These are phyloP conservation scores for Brachylomia viminalis DNA, from an alignment of 2,888 invertebrate genomes.

Conservation along the genomic window DNA sequence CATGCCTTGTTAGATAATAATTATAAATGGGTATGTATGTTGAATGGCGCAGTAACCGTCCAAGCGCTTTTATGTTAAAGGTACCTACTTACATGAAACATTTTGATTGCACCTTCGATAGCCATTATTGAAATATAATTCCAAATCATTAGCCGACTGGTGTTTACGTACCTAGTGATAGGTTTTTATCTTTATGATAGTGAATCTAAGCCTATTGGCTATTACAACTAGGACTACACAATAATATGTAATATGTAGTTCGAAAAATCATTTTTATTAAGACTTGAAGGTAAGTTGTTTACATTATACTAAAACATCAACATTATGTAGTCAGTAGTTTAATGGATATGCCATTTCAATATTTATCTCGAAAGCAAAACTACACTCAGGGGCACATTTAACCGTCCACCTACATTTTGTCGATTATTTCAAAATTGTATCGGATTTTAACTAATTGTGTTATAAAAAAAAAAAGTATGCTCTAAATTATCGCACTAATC, in stretches of 20 bases:
- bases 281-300: background rate
- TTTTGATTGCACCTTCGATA: background rate
- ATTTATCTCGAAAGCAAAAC: background rate
- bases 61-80: background rate
- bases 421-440: too few relatives aligned
- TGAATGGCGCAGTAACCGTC: slow-evolving; percentile 5
- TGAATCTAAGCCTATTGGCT: background rate
- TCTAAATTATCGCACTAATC: too few relatives aligned
- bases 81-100: background rate
- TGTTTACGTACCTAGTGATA: slow-evolving; percentile 14
- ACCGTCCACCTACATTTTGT: too few relatives aligned
- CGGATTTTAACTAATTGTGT: too few relatives aligned
- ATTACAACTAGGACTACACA: too few relatives aligned
- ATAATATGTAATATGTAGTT: too few relatives aligned
- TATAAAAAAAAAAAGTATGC: too few relatives aligned
- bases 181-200: slow-evolving; percentile 16
- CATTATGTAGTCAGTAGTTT: background rate
- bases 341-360: background rate
- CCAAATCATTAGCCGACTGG: background rate
- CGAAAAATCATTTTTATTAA: background rate
- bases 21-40: background rate
- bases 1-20: background rate
- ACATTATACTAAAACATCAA: background rate
- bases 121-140: background rate
- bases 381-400: too few relatives aligned